Evolutionary conservation across 35 echinoderm and acorn worm genomes (phyloP).

Genomic region (Apostichopus californicus): DNA sequence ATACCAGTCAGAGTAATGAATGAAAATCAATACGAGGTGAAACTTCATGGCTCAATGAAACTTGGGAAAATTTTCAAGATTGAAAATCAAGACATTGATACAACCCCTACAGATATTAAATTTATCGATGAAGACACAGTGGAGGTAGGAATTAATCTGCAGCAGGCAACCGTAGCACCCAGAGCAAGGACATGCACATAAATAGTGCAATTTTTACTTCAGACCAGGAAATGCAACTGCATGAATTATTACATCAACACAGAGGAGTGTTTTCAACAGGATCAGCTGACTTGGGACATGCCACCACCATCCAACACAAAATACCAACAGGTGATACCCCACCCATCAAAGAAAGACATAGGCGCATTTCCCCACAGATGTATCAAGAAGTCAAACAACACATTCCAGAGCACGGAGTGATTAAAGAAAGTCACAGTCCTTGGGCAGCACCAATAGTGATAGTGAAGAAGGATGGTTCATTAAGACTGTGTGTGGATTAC

Average conservation of each 20-base stretch:
- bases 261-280: conserved; percentile 30
- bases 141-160: conserved; percentile 11
- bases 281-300: conserved; percentile 13
- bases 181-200: background rate
- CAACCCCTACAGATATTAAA: background rate
- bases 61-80: conserved; percentile 34
- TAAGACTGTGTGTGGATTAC: conserved; percentile 69
- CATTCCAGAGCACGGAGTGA: conserved; percentile 13
- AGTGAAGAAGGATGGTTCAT: conserved; percentile 35
- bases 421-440: conserved; percentile 59
- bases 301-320: conserved; percentile 31
- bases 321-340: conserved; percentile 41
- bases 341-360: conserved; percentile 14
- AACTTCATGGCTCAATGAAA: background rate
- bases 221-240: background rate
- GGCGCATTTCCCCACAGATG: conserved; percentile 31
- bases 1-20: conserved; percentile 45
- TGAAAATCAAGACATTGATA: background rate
- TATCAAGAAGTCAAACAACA: conserved; percentile 32
- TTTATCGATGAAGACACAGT: conserved; percentile 14
- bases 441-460: conserved; percentile 52
- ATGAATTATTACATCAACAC: conserved; percentile 14
- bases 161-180: background rate
- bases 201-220: background rate
- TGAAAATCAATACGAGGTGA: conserved; percentile 13